Conservation (phyloP, 2,888 invertebrate species). For the Pollenia labialis region DNA sequence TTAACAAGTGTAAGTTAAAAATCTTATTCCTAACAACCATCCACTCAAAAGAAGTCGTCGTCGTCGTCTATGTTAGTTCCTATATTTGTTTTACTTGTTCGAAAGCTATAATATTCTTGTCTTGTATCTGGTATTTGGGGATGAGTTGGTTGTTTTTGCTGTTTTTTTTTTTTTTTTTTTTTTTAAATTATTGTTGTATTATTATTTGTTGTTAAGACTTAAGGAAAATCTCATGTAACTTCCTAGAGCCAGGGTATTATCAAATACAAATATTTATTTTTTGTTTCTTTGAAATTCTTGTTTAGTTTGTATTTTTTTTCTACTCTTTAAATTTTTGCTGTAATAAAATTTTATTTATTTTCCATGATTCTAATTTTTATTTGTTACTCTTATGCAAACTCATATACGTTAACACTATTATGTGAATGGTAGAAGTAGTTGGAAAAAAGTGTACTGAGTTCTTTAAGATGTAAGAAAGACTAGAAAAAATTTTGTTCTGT, state of each 20-base stretch:
- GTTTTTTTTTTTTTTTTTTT: constrained; percentile 25
- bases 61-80: constrained; percentile 9
- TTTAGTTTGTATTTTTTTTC: constrained; percentile 29
- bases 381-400: constrained; percentile 35
- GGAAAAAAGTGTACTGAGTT: not conserved
- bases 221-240: constrained; percentile 58
- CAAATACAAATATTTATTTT: constrained; percentile 57
- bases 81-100: constrained; percentile 35
- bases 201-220: constrained; percentile 38
- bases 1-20: constrained; percentile 70
- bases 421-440: not conserved
- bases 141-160: constrained; percentile 17
- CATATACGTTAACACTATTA: constrained; percentile 8
- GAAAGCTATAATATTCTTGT: constrained; percentile 69
- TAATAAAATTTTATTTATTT: constrained; percentile 71
- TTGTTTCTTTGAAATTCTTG: constrained; percentile 48
- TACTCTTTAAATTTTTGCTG: constrained; percentile 22
- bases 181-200: constrained; percentile 30
- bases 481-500: too few relatives aligned
- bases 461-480: not conserved
- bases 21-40: constrained; percentile 42
- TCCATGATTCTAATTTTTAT: constrained; percentile 61
- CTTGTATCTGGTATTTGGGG: constrained; percentile 56
- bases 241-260: constrained; percentile 49
- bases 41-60: constrained; percentile 18